These are phyloP conservation scores for Lapara coniferarum DNA, from an alignment of 2,888 invertebrate species.

Conservation along the genomic window DNA sequence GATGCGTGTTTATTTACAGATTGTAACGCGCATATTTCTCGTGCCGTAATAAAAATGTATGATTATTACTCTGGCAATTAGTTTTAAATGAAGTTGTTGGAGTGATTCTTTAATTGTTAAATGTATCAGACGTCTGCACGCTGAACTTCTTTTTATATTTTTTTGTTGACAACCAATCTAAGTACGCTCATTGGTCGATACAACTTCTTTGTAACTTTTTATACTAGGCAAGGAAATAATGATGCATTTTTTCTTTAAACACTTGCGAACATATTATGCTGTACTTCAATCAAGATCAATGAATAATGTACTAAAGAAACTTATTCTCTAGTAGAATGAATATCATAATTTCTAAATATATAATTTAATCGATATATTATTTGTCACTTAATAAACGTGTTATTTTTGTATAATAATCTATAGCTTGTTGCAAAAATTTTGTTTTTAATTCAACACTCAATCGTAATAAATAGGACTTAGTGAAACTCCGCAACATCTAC, in stretches of 20 bases:
- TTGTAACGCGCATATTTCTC: background rate
- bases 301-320: too few species aligned
- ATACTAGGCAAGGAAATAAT: background rate
- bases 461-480: too few species aligned
- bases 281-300: too few species aligned
- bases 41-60: constrained; percentile 27
- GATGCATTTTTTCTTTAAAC: background rate
- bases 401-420: too few species aligned
- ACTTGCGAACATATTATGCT: background rate
- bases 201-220: background rate
- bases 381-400: too few species aligned
- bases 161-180: background rate
- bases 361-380: too few species aligned
- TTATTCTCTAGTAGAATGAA: too few species aligned
- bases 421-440: too few species aligned
- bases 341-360: too few species aligned
- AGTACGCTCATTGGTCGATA: background rate
- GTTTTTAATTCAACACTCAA: too few species aligned
- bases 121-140: constrained; percentile 3
- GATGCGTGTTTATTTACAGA: constrained; percentile 4
- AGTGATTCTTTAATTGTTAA: constrained; percentile 27
- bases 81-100: constrained; percentile 29
- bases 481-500: too few species aligned
- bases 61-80: constrained; percentile 34
- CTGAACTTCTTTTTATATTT: background rate